A percentile compares a stretch with the other conserved stretches of the same genome.
These are phyloP conservation scores for Stratiomys singularior DNA, from an alignment of 2,888 invertebrate genomes.

Conservation along the genomic window DNA sequence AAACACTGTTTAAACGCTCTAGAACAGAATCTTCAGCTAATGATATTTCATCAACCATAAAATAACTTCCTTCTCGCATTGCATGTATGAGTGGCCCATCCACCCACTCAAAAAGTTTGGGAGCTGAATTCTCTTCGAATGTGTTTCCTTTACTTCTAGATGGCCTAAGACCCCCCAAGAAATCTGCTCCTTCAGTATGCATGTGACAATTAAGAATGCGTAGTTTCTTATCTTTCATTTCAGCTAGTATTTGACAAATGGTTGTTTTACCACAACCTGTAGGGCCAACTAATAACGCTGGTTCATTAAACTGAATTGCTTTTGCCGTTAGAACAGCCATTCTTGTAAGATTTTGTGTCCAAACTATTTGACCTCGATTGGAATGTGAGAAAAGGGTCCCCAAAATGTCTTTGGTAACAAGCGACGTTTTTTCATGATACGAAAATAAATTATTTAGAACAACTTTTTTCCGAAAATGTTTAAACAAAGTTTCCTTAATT, in stretches of 20 bases:
- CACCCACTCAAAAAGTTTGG: slow-evolving; percentile 90
- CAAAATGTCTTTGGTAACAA: slow-evolving; percentile 79
- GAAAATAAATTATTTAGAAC: slow-evolving; percentile 78
- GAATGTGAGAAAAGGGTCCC: slow-evolving; percentile 71
- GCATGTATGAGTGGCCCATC: slow-evolving; percentile 94
- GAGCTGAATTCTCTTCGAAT: slow-evolving; percentile 52
- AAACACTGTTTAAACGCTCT: slow-evolving; percentile 94
- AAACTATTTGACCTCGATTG: slow-evolving; percentile 80
- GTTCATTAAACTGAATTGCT: slow-evolving; percentile 91
- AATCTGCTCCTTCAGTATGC: slow-evolving; percentile 98
- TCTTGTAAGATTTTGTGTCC: slow-evolving; percentile 92
- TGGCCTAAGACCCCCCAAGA: slow-evolving; percentile 94
- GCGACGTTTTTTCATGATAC: slow-evolving; percentile 74
- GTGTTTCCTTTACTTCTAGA: slow-evolving; percentile 72
- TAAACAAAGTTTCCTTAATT: slow-evolving; percentile 81
- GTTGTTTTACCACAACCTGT: slow-evolving; percentile 99
- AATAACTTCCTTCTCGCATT: slow-evolving; percentile 88
- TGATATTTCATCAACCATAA: slow-evolving; percentile 98
- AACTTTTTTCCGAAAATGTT: slow-evolving; percentile 82
- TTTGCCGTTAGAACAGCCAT: slow-evolving; percentile 82
- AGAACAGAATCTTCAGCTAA: slow-evolving; percentile 98
- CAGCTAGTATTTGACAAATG: slow-evolving; percentile 88
- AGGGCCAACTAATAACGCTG: slow-evolving; percentile 94
- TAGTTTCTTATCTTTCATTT: slow-evolving; percentile 73
- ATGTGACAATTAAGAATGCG: slow-evolving; percentile 96